phyloP scores from a whole-genome alignment of 2,113 vertebrate genomes.

The Gasterosteus nipponicus region DNA sequence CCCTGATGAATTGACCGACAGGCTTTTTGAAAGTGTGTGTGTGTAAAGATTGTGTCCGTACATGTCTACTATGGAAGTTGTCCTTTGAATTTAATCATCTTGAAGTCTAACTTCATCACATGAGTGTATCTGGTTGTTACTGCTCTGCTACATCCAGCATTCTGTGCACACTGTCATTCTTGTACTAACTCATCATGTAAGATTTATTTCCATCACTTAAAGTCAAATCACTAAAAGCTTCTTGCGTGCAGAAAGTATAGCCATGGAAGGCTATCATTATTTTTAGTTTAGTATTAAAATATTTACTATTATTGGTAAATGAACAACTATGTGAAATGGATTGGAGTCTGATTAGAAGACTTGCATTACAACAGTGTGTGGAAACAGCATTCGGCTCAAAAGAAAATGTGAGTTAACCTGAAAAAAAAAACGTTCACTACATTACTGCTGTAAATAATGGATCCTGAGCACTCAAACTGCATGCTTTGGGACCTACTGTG shows the following conservation, averaged over 20 bases:
- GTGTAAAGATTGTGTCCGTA: neutral
- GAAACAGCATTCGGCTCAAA: neutral
- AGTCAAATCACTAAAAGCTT: neutral
- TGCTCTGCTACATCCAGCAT: constrained; percentile 5
- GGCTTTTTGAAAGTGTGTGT: neutral
- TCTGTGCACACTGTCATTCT: constrained; percentile 34
- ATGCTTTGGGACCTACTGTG: constrained; percentile 13
- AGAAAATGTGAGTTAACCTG: neutral
- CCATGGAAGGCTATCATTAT: neutral
- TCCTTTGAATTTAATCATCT: constrained; percentile 14
- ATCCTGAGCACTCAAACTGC: constrained; percentile 9
- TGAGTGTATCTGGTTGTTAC: constrained; percentile 28
- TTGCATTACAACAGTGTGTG: neutral
- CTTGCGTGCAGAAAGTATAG: neutral
- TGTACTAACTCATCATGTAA: constrained; percentile 40
- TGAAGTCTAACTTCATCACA: constrained; percentile 45
- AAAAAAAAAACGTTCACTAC: constrained; percentile 13
- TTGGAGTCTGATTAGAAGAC: neutral
- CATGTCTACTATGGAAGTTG: neutral
- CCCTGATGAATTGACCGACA: constrained; percentile 27
- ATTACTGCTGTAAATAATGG: constrained; percentile 48
- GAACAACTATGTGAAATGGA: neutral
- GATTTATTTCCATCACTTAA: constrained; percentile 34
- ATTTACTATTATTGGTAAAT: neutral
- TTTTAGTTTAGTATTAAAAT: no score